Base-by-base conservation (phyloP, 2,797 vertebrate species). In the Melanotaenia parkinsoni region DNA sequence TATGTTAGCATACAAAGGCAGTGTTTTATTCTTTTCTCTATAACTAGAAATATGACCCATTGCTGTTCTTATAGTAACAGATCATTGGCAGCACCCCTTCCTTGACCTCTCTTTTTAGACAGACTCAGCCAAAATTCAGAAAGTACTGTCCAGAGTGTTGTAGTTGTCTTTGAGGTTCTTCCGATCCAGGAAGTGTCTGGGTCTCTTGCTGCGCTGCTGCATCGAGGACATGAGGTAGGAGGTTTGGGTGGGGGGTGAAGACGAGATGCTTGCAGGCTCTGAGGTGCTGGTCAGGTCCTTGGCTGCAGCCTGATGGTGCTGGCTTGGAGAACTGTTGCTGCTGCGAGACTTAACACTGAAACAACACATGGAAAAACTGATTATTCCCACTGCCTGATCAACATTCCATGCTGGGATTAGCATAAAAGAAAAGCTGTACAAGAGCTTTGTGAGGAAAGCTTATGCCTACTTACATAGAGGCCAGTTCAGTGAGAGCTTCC, bases 81-180 rank as follows among this genome's bases (percentile, higher is more conserved):
- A 65, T 71, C 66, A 72, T 35, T 16, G 74, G 68, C 75, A 79
- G 66, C 72, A 24, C 38, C 16, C 45, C 26, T 30, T 71, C 4
- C 59, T 63, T 53, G 47, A 74, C 24, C 32, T 72, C 35, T 71
- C 10, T 7, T 12, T 43, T 43, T 64, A 26, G 40, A 40, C 0
- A 1, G 9, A 18, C 0, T 3, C 20, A 5, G n/a, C 1, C 30
- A 3, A 11, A 56, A 71, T 76, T 94, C 75, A 98, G 90, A 97
- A 92, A 0, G 96, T 96, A 78, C 98, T 99, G 86, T 99, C 98
- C 88, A 99, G 79, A 0, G 97, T 99, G 89, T 99, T 98, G 88
- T 99, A 98, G 90, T 98, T 99, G 92, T 99, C 98, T 87, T 99
- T 99, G 80, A 99, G 98, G 92, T 95, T 99, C 92, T 99, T 99